Evolutionary conservation across 1,140 invertebrate genomes (phyloP), one percentile per base, ranked within the genome.

Genomic region (Trichonephila clavata): DNA sequence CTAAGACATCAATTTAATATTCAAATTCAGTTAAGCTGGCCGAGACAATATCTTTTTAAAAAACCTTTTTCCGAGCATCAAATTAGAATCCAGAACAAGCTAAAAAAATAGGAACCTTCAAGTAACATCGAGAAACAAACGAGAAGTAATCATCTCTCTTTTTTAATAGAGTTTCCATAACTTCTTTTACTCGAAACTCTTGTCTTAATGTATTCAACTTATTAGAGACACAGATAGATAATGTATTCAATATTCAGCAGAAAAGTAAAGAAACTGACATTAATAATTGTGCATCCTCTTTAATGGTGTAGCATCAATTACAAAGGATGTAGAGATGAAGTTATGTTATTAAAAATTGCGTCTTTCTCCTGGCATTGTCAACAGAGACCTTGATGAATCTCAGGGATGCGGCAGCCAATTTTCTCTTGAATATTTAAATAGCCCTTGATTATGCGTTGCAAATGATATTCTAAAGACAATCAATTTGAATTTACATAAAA

Each of bases 281-380:
- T 39, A 77, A 39, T 77, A 77, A 77, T 77, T 77, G 68, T 39
- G 68, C 68, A 27, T 39, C 68, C 10, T 32, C 68, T 77, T 77
- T 68, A 68, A 68, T 21, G n/a, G n/a, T n/a, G 4, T 10, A 32
- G 32, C 68, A 77, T 77, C 68, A 77, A 77, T 77, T 77, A 77
- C 27, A 39, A 77, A 39, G 18, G 68, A 39, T 77, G 68, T 24
- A 39, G 27, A 1, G 68, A 77, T 39, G 68, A 77, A 77, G 32
- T 77, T 77, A 39, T 77, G 68, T 77, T 77, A 77, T 77, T 77
- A 77, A 77, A 77, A 77, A 77, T 77, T 77, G 68, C 68, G 32
- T 77, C 32, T 39, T 16, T 14, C n/a, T 68, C 50, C n/a, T 71
- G 32, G 24, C 24, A 77, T 77, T 77, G 68, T 77, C 68, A 77